Conservation (phyloP, 1,140 invertebrate species). For the Drosophila malerkotliana region DNA sequence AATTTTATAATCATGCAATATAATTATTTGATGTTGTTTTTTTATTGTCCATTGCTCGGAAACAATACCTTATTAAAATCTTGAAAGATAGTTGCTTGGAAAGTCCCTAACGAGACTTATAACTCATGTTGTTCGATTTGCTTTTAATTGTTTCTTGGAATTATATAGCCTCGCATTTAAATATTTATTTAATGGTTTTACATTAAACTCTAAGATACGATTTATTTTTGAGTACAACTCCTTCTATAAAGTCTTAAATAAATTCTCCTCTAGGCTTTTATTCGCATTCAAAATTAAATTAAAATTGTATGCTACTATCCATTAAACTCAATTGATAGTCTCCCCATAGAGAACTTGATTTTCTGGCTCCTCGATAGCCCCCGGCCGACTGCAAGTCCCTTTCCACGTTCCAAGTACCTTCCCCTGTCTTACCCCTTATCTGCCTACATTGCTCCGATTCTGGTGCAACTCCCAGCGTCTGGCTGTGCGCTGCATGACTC, state of each 20-base stretch:
- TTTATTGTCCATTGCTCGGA: neutral
- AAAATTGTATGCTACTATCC: slow-evolving; percentile 15
- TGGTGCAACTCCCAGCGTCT: slow-evolving; percentile 49
- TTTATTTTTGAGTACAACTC: neutral
- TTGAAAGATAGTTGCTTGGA: neutral
- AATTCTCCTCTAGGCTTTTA: slow-evolving; percentile 1
- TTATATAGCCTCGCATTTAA: neutral
- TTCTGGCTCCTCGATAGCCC: slow-evolving; percentile 32
- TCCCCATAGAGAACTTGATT: slow-evolving; percentile 32
- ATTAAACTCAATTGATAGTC: slow-evolving; percentile 43
- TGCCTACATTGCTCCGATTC: slow-evolving; percentile 10
- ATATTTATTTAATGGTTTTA: neutral
- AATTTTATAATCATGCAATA: neutral
- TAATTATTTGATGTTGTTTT: neutral
- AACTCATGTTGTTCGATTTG: neutral
- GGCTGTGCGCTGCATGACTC: slow-evolving; percentile 70
- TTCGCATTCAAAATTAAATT: slow-evolving; percentile 19
- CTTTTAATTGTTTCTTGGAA: slow-evolving; percentile 7
- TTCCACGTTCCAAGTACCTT: neutral
- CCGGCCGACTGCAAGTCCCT: slow-evolving; percentile 16
- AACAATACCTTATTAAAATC: neutral
- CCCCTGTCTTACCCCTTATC: neutral
- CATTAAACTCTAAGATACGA: neutral
- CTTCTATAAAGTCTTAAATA: neutral
- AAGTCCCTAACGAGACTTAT: neutral